Percentiles rank a stretch among this genome's conserved stretches.
These are phyloP conservation scores for Leuciscus idus DNA, from an alignment of 2,113 vertebrate species.

Conservation along the genomic window DNA sequence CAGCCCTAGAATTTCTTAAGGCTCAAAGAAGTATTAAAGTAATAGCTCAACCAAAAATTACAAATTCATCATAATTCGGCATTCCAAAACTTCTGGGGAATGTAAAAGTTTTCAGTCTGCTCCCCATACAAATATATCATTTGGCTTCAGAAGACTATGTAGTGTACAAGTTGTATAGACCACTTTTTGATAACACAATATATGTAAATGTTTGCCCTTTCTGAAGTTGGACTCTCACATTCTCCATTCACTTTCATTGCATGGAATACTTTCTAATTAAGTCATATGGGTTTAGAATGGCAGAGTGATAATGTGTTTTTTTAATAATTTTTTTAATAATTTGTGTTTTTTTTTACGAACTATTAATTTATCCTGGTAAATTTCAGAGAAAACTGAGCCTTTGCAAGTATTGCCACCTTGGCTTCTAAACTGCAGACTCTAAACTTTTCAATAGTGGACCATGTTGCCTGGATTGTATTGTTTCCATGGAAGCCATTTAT, in stretches of 20 bases:
- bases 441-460: conserved; percentile 58
- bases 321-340: too few species aligned
- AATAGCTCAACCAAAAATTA: neutral
- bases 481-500: conserved; percentile 73
- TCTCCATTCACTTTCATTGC: neutral
- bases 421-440: conserved; percentile 54
- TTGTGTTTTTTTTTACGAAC: neutral
- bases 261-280: neutral
- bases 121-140: neutral
- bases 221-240: neutral
- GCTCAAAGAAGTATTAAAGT: neutral
- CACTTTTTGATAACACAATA: neutral
- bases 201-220: neutral
- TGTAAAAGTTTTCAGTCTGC: neutral
- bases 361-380: conserved; percentile 68
- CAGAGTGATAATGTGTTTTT: neutral
- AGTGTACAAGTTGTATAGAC: neutral
- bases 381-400: conserved; percentile 61
- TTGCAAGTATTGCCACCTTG: conserved; percentile 62
- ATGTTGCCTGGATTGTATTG: conserved; percentile 60
- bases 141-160: neutral
- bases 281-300: neutral
- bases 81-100: neutral
- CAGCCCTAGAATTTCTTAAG: neutral
- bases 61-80: neutral